Evolutionary conservation across 2,113 vertebrate genomes (phyloP).

Genomic region (Shinisaurus crocodilurus): DNA sequence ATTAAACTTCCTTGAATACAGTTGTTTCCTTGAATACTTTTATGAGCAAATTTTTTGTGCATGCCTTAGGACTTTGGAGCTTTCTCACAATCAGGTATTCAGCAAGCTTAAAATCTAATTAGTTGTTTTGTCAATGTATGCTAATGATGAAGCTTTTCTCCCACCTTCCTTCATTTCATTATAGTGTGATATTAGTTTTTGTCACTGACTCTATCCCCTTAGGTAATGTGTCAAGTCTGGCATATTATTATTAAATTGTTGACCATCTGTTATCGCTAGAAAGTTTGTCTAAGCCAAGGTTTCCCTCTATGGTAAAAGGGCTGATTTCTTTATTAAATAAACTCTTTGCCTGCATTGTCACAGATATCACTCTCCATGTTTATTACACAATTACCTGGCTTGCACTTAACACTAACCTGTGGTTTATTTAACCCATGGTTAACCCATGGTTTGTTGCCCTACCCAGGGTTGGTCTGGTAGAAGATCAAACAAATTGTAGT

Average conservation of each 20-base stretch:
- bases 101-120: constrained; percentile 35
- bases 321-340: constrained; percentile 18
- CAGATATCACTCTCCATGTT: background rate
- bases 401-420: too few species aligned
- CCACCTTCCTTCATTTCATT: background rate
- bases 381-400: background rate
- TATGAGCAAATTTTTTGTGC: background rate
- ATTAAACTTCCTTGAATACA: background rate
- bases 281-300: constrained; percentile 9
- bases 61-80: background rate
- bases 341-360: constrained; percentile 2
- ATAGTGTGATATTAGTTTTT: constrained; percentile 20
- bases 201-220: constrained; percentile 7
- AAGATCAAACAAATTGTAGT: too few species aligned
- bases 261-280: constrained; percentile 46
- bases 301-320: background rate
- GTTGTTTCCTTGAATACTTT: background rate
- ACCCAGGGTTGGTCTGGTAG: too few species aligned
- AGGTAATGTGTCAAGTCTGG: constrained; percentile 6
- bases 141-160: background rate
- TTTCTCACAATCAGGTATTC: constrained; percentile 5
- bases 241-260: constrained; percentile 38
- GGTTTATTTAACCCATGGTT: too few species aligned
- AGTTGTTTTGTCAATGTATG: constrained; percentile 11
- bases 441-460: too few species aligned